Evolutionary conservation across 2,113 vertebrate genomes (phyloP).

Genomic region (Amblyopsis rosae): DNA sequence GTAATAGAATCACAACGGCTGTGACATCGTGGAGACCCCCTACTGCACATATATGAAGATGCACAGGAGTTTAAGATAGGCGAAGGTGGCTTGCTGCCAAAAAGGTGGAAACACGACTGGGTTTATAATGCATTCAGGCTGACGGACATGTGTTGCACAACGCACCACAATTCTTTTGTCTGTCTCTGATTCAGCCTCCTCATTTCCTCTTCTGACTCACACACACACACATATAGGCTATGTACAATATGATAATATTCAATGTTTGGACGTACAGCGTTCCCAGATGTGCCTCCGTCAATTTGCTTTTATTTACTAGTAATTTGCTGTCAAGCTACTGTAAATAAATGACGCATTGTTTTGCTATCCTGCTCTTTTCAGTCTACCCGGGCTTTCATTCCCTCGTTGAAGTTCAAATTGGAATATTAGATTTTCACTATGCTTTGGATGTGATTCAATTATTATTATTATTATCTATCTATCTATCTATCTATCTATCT

Average conservation of each 20-base stretch:
- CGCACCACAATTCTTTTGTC: not conserved
- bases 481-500: conserved; percentile 1
- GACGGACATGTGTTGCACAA: not conserved
- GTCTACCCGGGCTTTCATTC: not conserved
- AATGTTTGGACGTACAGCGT: no score
- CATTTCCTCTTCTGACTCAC: conserved; percentile 2
- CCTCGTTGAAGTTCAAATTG: not conserved
- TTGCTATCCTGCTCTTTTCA: no score
- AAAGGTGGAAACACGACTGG: not conserved
- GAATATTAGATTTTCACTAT: not conserved
- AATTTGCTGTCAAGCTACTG: no score
- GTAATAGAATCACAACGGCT: conserved; percentile 59
- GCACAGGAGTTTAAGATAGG: conserved; percentile 23
- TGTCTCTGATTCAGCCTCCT: not conserved
- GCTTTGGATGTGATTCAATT: not conserved
- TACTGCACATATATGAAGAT: conserved; percentile 14
- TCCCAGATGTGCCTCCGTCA: not conserved
- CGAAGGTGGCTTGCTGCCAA: not conserved
- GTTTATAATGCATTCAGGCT: not conserved
- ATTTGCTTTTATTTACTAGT: not conserved
- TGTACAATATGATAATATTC: no score
- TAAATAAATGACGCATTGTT: no score
- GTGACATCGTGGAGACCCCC: conserved; percentile 10
- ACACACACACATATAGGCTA: conserved; percentile 32
- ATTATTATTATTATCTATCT: not conserved